phyloP scores from a whole-genome alignment of 1,140 invertebrate genomes.

The Acromyrmex charruanus region DNA sequence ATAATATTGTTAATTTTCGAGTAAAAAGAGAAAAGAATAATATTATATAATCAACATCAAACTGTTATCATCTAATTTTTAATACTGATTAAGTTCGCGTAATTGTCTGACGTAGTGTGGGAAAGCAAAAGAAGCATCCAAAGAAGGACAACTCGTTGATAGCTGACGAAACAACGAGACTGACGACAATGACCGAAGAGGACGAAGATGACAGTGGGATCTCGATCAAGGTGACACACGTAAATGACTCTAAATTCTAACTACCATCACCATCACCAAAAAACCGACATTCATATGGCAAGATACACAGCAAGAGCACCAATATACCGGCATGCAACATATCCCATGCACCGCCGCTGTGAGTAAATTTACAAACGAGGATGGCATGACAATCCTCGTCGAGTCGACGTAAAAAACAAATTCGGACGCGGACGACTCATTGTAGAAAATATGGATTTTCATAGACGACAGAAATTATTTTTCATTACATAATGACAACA shows the following conservation, averaged over 20 bases:
- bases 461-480: constrained; percentile 24
- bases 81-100: background rate
- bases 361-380: constrained; percentile 79
- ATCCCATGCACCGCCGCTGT: constrained; percentile 82
- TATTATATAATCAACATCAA: background rate
- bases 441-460: constrained; percentile 27
- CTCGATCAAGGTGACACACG: constrained; percentile 88
- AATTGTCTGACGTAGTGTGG: constrained; percentile 73
- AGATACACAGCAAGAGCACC: constrained; percentile 83
- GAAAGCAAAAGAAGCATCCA: constrained; percentile 82
- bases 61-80: background rate
- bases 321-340: constrained; percentile 84
- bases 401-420: constrained; percentile 59
- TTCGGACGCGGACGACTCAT: constrained; percentile 22
- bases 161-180: constrained; percentile 83
- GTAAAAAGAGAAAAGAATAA: background rate
- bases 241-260: constrained; percentile 85
- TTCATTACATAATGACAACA: background rate
- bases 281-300: constrained; percentile 73
- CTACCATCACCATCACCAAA: constrained; percentile 78
- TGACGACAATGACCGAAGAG: constrained; percentile 86
- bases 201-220: constrained; percentile 88
- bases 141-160: constrained; percentile 81
- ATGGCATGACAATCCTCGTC: constrained; percentile 65
- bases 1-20: background rate